Evolutionary conservation across 2,797 vertebrate species (phyloP).

Genomic region (Phataginus tricuspis): DNA sequence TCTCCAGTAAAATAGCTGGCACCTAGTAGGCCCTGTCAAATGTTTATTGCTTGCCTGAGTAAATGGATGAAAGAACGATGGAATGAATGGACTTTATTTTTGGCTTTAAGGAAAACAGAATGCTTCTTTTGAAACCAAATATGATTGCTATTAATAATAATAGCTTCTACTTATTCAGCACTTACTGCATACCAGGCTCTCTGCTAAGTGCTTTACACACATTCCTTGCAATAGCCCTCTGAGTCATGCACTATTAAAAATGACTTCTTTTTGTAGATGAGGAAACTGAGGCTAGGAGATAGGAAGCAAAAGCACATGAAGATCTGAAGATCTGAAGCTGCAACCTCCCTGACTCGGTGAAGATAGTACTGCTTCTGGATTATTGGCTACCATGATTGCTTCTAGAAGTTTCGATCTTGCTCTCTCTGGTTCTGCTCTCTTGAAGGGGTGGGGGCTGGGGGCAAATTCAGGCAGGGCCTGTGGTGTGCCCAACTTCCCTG

Average conservation of each 20-base stretch:
- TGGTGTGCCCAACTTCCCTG: accelerated
- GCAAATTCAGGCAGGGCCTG: neutral
- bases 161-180: neutral
- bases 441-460: neutral
- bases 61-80: neutral
- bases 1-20: neutral
- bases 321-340: neutral
- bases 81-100: neutral
- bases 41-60: neutral
- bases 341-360: neutral
- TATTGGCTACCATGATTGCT: neutral
- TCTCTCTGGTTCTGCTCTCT: neutral
- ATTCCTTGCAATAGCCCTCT: neutral
- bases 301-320: neutral
- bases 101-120: conserved; percentile 10
- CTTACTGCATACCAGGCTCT: neutral
- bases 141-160: neutral
- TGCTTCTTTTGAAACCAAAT: conserved; percentile 31
- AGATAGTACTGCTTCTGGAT: neutral
- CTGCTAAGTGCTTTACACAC: neutral
- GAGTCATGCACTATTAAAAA: neutral
- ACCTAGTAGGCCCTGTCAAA: neutral
- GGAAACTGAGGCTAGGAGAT: neutral
- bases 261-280: neutral
- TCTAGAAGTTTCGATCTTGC: neutral